A percentile compares a stretch with the other conserved stretches of the same genome.
Evolutionary conservation across 2,888 invertebrate genomes (phyloP).

Genomic region (Oscheius onirici): DNA sequence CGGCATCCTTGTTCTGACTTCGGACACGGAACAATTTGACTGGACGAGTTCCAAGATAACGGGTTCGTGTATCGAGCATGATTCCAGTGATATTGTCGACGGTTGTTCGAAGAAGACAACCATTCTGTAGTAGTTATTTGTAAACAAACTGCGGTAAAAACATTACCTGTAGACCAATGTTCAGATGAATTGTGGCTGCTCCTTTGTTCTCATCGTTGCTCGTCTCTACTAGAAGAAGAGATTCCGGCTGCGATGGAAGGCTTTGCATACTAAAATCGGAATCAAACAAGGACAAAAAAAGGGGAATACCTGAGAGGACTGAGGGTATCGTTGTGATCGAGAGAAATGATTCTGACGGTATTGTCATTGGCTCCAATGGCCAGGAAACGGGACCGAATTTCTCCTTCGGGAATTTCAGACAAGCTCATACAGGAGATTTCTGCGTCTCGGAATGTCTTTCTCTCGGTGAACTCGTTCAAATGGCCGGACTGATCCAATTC

Average conservation of each 20-base stretch:
- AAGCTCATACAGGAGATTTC: constrained; percentile 99
- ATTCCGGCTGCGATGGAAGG: constrained; percentile 93
- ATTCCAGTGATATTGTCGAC: constrained; percentile 95
- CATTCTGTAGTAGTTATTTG: constrained; percentile 80
- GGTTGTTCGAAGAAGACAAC: constrained; percentile 90
- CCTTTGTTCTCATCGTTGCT: constrained; percentile 64
- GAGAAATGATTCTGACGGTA: constrained; percentile 94
- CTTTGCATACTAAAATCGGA: constrained; percentile 75
- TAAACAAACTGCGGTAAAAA: constrained; percentile 10
- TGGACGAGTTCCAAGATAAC: constrained; percentile 93
- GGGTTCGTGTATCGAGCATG: constrained; percentile 92
- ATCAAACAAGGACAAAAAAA: no score
- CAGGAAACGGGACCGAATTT: constrained; percentile 82
- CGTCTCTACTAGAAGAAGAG: constrained; percentile 90
- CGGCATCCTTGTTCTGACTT: constrained; percentile 95
- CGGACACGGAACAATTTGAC: constrained; percentile 94
- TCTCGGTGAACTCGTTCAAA: constrained; percentile 96
- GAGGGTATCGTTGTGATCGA: constrained; percentile 91
- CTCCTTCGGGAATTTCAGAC: constrained; percentile 92
- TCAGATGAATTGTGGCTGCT: constrained; percentile 76
- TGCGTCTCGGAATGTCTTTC: constrained; percentile 88
- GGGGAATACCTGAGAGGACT: constrained; percentile 77
- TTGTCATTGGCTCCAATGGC: constrained; percentile 82
- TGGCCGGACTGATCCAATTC: constrained; percentile 85
- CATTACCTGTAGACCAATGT: constrained; percentile 85